A percentile compares a stretch with the other conserved stretches of the same genome.
Evolutionary conservation across 2,113 vertebrate genomes (phyloP).

Genomic region (Prolemur simus): DNA sequence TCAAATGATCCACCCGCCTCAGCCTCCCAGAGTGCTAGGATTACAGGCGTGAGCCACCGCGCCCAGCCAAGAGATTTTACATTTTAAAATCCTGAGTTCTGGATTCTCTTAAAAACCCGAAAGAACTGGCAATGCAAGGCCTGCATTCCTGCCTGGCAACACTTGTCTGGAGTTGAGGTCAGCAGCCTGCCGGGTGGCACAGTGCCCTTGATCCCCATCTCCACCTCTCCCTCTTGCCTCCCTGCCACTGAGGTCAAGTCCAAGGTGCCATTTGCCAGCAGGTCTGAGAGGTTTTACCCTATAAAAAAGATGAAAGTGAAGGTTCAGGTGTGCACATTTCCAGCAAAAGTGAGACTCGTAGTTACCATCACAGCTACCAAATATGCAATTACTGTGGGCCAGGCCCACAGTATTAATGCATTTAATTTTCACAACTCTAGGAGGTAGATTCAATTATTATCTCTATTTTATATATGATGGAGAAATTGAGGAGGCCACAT

Average conservation of each 20-base stretch:
- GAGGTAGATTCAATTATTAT: background rate
- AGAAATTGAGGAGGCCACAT: background rate
- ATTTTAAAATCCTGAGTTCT: conserved; percentile 38
- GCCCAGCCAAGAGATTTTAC: background rate
- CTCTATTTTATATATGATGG: background rate
- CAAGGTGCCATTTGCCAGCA: background rate
- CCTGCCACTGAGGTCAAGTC: background rate
- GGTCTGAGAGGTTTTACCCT: background rate
- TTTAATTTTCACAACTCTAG: background rate
- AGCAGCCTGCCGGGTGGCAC: background rate
- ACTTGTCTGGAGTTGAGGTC: background rate
- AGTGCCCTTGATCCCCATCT: background rate
- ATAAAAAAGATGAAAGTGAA: background rate
- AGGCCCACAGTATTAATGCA: background rate
- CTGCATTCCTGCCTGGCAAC: background rate
- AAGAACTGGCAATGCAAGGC: background rate
- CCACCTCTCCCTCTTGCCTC: background rate
- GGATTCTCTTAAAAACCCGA: background rate
- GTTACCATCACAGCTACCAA: background rate
- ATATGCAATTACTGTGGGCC: background rate
- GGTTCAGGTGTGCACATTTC: background rate
- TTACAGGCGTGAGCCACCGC: too few species aligned
- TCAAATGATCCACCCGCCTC: too few species aligned
- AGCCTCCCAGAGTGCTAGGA: too few species aligned
- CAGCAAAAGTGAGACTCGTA: background rate